Evolutionary conservation across 2,113 vertebrate genomes (phyloP).

Genomic region (Tetraodon nigroviridis): DNA sequence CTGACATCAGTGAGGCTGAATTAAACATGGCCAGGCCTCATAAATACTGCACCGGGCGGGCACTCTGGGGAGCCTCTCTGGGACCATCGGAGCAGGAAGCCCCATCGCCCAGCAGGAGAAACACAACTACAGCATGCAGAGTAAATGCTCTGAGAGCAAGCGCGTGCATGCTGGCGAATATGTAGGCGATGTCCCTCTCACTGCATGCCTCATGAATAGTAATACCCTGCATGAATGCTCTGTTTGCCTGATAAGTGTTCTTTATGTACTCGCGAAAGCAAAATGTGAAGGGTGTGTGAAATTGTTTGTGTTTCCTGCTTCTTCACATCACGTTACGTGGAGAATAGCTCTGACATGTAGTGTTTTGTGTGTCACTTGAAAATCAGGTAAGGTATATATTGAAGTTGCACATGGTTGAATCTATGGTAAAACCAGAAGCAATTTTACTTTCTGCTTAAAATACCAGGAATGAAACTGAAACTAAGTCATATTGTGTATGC

Average conservation of each 20-base stretch:
- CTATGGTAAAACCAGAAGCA: not conserved
- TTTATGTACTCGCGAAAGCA: slow-evolving; percentile 48
- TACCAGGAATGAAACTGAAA: slow-evolving; percentile 9
- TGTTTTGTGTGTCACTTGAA: slow-evolving; percentile 26
- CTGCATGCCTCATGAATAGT: slow-evolving; percentile 64
- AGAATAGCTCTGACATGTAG: slow-evolving; percentile 32
- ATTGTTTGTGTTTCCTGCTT: slow-evolving; percentile 50
- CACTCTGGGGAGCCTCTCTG: slow-evolving; percentile 60
- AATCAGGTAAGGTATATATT: slow-evolving; percentile 24
- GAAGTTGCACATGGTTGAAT: slow-evolving; percentile 15
- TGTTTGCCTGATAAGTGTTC: slow-evolving; percentile 60
- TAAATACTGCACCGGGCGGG: slow-evolving; percentile 69
- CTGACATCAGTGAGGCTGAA: slow-evolving; percentile 70
- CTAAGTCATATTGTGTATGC: slow-evolving; percentile 5
- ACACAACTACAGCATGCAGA: slow-evolving; percentile 64
- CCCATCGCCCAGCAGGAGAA: slow-evolving; percentile 66
- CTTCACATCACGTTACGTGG: slow-evolving; percentile 35
- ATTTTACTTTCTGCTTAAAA: slow-evolving; percentile 21
- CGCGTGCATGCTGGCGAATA: slow-evolving; percentile 38
- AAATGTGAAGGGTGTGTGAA: slow-evolving; percentile 46
- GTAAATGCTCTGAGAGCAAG: slow-evolving; percentile 44
- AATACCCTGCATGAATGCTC: slow-evolving; percentile 61
- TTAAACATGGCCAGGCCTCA: slow-evolving; percentile 72
- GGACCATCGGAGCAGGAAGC: slow-evolving; percentile 60
- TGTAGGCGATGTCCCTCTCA: slow-evolving; percentile 43